Conservation (phyloP, 2,888 invertebrate species). For the Drosophila quasianomalipes region DNA sequence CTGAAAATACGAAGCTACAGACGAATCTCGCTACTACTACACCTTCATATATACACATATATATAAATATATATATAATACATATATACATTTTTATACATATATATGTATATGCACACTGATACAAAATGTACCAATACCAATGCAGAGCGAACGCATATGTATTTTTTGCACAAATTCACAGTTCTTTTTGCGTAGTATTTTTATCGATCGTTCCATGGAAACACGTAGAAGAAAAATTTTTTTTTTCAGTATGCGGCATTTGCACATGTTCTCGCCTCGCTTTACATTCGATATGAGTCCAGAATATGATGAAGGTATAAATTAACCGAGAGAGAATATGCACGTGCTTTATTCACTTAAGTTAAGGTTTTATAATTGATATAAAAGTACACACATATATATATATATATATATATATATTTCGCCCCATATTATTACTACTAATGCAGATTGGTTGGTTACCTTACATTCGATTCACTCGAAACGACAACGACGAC, state of each 20-base stretch:
- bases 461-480: conserved; percentile 85
- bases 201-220: conserved; percentile 82
- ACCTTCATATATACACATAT: conserved; percentile 21
- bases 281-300: conserved; percentile 18
- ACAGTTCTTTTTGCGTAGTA: conserved; percentile 84
- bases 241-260: conserved; percentile 50
- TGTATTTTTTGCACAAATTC: conserved; percentile 79
- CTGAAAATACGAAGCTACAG: conserved; percentile 76
- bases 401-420: conserved; percentile 42
- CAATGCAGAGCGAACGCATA: conserved; percentile 40
- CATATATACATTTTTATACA: conserved; percentile 27
- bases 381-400: conserved; percentile 17
- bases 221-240: conserved; percentile 51
- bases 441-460: conserved; percentile 67
- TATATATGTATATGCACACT: conserved; percentile 30
- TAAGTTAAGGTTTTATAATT: conserved; percentile 47
- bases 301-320: conserved; percentile 11
- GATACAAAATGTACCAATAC: conserved; percentile 59
- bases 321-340: conserved; percentile 26
- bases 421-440: conserved; percentile 63
- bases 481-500: conserved; percentile 85
- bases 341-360: conserved; percentile 63
- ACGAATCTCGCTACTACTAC: conserved; percentile 67
- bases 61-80: conserved; percentile 1
- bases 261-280: conserved; percentile 43